These are phyloP conservation scores for Redunca redunca DNA, from an alignment of 2,113 vertebrate genomes.

Conservation along the genomic window DNA sequence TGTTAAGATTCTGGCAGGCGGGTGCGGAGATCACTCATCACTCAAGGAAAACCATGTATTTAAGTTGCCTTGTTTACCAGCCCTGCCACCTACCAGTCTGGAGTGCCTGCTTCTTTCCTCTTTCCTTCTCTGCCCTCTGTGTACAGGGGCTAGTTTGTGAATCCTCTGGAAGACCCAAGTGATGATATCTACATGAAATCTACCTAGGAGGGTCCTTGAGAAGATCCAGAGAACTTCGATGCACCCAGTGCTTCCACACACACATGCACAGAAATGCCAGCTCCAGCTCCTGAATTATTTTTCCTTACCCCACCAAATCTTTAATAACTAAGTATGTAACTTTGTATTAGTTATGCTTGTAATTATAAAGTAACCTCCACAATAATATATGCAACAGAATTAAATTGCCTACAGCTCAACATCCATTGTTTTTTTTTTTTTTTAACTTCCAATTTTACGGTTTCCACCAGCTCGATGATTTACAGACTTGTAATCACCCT, in stretches of 20 bases:
- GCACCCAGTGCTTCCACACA: no score
- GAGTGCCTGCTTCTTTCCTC: background rate
- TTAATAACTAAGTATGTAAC: slow-evolving; percentile 35
- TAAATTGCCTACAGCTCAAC: background rate
- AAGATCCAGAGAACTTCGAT: fast-evolving
- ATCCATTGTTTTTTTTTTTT: background rate
- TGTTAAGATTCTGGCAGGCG: background rate
- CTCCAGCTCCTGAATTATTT: background rate
- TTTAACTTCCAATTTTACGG: slow-evolving; percentile 49
- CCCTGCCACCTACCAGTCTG: background rate
- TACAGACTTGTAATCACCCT: slow-evolving; percentile 15
- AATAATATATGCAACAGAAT: slow-evolving; percentile 49
- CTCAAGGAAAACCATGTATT: no score
- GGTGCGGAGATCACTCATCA: fast-evolving
- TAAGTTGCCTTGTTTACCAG: background rate
- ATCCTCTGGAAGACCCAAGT: background rate
- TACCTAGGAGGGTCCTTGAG: no score
- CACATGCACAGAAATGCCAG: fast-evolving
- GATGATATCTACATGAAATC: background rate
- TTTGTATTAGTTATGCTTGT: slow-evolving; percentile 57
- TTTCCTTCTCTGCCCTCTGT: background rate
- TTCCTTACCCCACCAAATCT: background rate
- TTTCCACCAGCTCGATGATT: slow-evolving; percentile 40
- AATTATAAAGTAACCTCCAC: slow-evolving; percentile 51
- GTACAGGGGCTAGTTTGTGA: background rate